phyloP scores from a whole-genome alignment of 2,113 vertebrate species.

The Ploceus nigricollis region DNA sequence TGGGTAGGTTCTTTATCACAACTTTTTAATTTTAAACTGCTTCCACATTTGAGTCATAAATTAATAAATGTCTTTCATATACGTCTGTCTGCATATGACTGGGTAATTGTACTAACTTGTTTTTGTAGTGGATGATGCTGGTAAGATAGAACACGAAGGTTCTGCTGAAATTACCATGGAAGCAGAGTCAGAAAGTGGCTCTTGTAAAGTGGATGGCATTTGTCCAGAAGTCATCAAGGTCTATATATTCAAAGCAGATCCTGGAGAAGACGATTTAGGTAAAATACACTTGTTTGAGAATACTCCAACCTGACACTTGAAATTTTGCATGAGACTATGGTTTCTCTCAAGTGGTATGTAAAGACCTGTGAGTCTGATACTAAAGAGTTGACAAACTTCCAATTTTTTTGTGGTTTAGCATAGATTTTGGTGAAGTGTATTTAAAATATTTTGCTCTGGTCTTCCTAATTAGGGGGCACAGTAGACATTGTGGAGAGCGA shows the following conservation, averaged over 20 bases:
- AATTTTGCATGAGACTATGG: neutral
- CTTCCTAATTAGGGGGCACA: conserved; percentile 81
- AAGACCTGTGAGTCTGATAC: neutral
- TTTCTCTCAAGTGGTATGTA: neutral
- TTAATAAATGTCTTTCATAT: neutral
- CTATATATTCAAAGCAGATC: conserved; percentile 99
- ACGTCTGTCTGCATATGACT: conserved; percentile 19
- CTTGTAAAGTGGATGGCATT: conserved; percentile 91
- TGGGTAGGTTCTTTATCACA: conserved; percentile 2
- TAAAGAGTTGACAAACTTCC: neutral
- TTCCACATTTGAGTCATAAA: conserved; percentile 1
- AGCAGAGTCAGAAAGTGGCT: conserved; percentile 84
- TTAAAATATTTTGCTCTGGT: conserved; percentile 37
- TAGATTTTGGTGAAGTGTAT: neutral
- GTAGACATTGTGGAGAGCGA: conserved; percentile 94
- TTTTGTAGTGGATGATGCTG: conserved; percentile 91
- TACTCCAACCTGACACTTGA: conserved; percentile 3
- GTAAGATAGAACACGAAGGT: conserved; percentile 93
- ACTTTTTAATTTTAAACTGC: neutral
- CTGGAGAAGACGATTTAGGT: conserved; percentile 96
- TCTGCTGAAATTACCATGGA: conserved; percentile 90
- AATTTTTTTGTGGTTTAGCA: neutral
- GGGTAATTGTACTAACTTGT: conserved; percentile 58
- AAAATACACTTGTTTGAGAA: conserved; percentile 58
- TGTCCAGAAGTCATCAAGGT: conserved; percentile 97